Conservation (phyloP, 2,113 vertebrate genomes). For the Gadus chalcogrammus region DNA sequence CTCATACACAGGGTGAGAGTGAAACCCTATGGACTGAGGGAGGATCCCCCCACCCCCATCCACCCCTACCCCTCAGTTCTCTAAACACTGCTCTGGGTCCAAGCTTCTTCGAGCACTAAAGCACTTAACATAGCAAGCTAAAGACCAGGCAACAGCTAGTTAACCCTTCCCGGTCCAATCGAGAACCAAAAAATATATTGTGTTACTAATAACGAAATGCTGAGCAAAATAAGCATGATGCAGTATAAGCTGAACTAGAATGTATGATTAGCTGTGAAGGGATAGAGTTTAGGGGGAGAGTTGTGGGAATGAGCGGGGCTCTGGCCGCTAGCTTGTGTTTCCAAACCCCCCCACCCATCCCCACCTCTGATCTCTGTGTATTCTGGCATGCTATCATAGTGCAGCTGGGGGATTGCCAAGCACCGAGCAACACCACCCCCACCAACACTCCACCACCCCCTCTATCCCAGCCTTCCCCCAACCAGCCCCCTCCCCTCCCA, state of each 20-base stretch:
- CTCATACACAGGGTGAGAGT: constrained; percentile 21
- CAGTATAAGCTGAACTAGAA: neutral
- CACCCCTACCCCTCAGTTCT: constrained; percentile 17
- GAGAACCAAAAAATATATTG: constrained; percentile 15
- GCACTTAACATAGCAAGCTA: constrained; percentile 14
- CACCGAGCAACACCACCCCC: neutral
- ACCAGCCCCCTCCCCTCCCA: constrained; percentile 19
- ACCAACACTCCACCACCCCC: too few species aligned
- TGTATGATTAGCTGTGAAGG: neutral
- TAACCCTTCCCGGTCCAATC: constrained; percentile 50
- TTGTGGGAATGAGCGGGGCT: constrained; percentile 25
- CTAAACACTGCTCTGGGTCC: constrained; percentile 39
- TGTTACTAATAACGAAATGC: constrained; percentile 1
- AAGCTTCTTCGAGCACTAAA: constrained; percentile 40
- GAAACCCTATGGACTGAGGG: constrained; percentile 45
- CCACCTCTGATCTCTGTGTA: constrained; percentile 58
- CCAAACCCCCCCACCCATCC: constrained; percentile 34
- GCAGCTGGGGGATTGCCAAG: constrained; percentile 42
- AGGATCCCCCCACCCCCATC: constrained; percentile 23
- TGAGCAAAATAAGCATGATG: neutral
- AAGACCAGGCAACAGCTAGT: constrained; percentile 10
- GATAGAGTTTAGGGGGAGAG: neutral
- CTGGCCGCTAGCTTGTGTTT: neutral
- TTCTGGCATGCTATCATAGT: constrained; percentile 61
- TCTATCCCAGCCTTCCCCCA: constrained; percentile 42